A percentile compares a stretch with the other conserved stretches of the same genome.
Conservation (phyloP, 1,140 invertebrate species). For the Trachymyrmex cornetzi region DNA sequence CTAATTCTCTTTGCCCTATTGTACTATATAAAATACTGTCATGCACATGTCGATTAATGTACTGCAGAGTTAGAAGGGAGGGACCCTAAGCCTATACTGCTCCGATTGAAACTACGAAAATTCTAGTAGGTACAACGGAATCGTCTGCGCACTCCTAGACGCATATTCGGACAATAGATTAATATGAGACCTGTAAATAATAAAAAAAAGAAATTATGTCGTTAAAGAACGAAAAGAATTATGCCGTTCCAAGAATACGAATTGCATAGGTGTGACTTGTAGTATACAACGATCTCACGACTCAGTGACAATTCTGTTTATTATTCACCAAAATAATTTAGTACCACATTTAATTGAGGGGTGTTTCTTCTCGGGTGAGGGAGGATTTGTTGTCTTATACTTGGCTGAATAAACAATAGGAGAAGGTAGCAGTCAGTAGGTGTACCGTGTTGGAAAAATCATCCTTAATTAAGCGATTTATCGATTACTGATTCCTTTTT, state of each 20-base stretch:
- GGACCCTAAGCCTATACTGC: conserved; percentile 47
- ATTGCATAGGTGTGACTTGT: conserved; percentile 57
- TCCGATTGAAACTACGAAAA: conserved; percentile 45
- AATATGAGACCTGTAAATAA: conserved; percentile 50
- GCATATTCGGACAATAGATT: conserved; percentile 24
- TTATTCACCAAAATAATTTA: conserved; percentile 84
- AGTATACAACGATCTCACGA: conserved; percentile 67
- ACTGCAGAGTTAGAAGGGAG: conserved; percentile 51
- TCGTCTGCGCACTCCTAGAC: conserved; percentile 3
- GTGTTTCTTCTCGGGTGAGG: neutral
- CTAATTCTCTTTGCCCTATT: conserved; percentile 53
- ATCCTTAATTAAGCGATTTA: conserved; percentile 71
- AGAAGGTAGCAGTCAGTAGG: conserved; percentile 54
- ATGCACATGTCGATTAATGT: conserved; percentile 69
- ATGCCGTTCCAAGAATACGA: conserved; percentile 46
- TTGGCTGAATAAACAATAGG: conserved; percentile 48
- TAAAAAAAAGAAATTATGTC: conserved; percentile 49
- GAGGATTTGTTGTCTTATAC: conserved; percentile 33
- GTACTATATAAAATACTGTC: conserved; percentile 76
- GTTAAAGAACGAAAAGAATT: neutral
- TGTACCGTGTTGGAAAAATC: conserved; percentile 66
- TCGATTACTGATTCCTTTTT: conserved; percentile 48
- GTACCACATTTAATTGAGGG: conserved; percentile 81
- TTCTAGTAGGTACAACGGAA: conserved; percentile 41
- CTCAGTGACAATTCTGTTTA: conserved; percentile 80